phyloP scores from a whole-genome alignment of 1,140 invertebrate species.

The Aculops lycopersici region DNA sequence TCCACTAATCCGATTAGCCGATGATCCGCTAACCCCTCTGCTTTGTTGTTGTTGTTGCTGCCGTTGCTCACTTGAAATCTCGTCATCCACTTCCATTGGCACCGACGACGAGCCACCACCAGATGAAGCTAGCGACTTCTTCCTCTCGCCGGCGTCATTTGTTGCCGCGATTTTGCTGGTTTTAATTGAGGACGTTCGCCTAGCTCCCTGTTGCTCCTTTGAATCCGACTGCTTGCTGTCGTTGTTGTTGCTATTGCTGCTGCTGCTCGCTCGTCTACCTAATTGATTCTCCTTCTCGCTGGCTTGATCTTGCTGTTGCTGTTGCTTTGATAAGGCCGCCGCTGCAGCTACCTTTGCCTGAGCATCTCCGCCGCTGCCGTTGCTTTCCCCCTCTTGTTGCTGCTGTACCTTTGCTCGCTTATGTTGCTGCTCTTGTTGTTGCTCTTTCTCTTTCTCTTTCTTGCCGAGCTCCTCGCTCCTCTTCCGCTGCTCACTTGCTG shows the following conservation, averaged over 20 bases:
- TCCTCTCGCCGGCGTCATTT: neutral
- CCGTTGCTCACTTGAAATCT: conserved; percentile 3
- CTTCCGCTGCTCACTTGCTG: conserved; percentile 16
- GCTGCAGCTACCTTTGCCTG: no score
- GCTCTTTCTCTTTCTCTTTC: conserved; percentile 2
- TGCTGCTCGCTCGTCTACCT: neutral
- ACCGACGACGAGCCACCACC: neutral
- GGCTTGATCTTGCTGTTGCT: no score
- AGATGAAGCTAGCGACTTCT: neutral
- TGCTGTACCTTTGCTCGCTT: conserved; percentile 1
- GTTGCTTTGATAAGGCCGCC: no score
- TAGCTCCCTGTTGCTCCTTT: conserved; percentile 9
- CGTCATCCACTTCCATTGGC: conserved; percentile 8
- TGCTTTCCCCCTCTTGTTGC: no score
- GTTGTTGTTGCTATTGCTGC: conserved; percentile 1
- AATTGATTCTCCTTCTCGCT: no score
- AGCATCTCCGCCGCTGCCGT: no score
- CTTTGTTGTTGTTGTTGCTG: neutral
- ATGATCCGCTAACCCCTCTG: no score
- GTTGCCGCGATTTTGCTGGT: conserved; percentile 6
- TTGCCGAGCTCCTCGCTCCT: neutral
- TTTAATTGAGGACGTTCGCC: conserved; percentile 10
- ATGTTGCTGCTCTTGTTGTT: conserved; percentile 1
- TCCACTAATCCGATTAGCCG: neutral
- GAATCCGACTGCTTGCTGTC: conserved; percentile 11